Evolutionary conservation across 2,888 invertebrate genomes (phyloP), one percentile per base, ranked within the genome.

Genomic region (Dynastes maya): DNA sequence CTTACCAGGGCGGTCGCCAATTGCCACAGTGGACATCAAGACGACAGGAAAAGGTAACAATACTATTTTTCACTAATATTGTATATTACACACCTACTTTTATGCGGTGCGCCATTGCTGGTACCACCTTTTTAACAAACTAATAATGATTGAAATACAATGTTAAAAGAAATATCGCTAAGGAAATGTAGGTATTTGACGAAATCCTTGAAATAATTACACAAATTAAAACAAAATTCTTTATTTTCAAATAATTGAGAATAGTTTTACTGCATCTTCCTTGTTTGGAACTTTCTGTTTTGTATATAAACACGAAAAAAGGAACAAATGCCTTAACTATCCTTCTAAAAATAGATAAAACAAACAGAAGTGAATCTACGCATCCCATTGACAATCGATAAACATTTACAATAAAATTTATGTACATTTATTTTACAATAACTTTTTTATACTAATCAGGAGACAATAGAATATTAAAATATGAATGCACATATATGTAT

Each of bases 381-480:
- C 49, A 32, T 29, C 29, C 49, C 11, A 53, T 16, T 61, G 49
- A 27, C 27, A 55, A 55, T 29, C 37, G 37, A 40, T 72, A 22
- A 58, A 72, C 72, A 58, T 72, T 40, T 40, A 72, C 22, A 40
- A 58, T 55, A 58, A 45, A 58, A 58, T 58, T 72, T 72, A 72
- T 72, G 58, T 72, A 72, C 72, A 72, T 72, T 72, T 72, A 72
- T 72, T 58, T 72, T 72, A 72, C 72, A 72, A 58, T 40, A 40
- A 40, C 45, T 45, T 53, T 53, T 55, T 72, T 55, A 58, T 37
- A 55, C 58, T 40, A 72, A 58, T 61, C 51, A 61, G 55, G 68
- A 71, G 22, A 16, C 71, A 55, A 72, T 53, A 40, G 37, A 16
- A 58, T 72, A 72, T 63, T 63, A 63, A 63, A 32, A 49, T 22